Conservation (phyloP, 2,797 vertebrate species). For the Enteromius afrohamiltoni region DNA sequence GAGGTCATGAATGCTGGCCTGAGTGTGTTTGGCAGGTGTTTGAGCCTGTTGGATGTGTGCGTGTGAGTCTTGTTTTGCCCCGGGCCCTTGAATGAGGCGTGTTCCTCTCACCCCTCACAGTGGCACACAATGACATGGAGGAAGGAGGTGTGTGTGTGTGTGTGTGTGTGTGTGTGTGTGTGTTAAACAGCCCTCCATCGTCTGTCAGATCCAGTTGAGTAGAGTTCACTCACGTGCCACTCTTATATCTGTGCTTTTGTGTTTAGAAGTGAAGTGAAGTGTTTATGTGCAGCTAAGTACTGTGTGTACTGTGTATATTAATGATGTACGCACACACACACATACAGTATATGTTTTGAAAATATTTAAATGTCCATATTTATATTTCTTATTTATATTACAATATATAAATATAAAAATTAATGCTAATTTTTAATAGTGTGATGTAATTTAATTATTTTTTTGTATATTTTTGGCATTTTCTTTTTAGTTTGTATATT, state of each 20-base stretch:
- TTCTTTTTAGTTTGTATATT: not conserved
- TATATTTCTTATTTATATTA: too few species aligned
- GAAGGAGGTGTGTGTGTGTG: not conserved
- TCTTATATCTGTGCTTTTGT: not conserved
- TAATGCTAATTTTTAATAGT: not conserved
- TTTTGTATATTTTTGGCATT: not conserved
- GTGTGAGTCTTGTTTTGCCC: slow-evolving; percentile 22
- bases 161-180: slow-evolving; percentile 7
- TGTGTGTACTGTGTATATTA: too few species aligned
- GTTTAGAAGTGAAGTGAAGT: not conserved
- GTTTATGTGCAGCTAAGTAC: not conserved
- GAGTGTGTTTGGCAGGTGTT: slow-evolving; percentile 52
- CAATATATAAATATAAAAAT: too few species aligned
- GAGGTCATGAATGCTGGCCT: slow-evolving; percentile 30
- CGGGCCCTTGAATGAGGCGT: slow-evolving; percentile 20
- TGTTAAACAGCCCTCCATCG: slow-evolving; percentile 9
- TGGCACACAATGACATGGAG: slow-evolving; percentile 18
- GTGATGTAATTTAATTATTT: not conserved
- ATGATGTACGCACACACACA: too few species aligned
- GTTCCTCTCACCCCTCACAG: slow-evolving; percentile 8
- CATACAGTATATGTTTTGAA: too few species aligned
- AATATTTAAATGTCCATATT: too few species aligned
- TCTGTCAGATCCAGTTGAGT: not conserved
- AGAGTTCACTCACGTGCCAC: not conserved
- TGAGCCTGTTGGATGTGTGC: slow-evolving; percentile 27